Conservation (phyloP, 2,797 vertebrate species). For the Knipowitschia caucasica region DNA sequence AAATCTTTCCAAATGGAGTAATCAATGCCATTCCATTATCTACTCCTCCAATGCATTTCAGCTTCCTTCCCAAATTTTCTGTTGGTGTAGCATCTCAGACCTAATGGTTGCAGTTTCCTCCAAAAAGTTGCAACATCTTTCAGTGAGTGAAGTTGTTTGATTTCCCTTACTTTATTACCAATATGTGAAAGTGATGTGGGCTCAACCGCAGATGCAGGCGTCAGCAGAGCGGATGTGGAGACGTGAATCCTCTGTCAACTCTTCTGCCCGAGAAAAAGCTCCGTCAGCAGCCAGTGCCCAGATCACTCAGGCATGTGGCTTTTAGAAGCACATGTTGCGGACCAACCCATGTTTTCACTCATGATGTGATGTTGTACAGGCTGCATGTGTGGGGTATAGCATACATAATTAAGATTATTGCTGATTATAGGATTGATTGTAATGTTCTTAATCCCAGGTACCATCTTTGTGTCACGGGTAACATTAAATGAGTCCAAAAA, state of each 20-base stretch:
- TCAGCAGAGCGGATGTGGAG: slow-evolving; percentile 46
- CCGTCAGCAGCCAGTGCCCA: slow-evolving; percentile 49
- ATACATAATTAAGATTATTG: too few species aligned
- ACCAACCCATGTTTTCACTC: too few species aligned
- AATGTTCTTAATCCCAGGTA: too few species aligned
- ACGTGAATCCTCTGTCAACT: slow-evolving; percentile 40
- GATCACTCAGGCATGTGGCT: slow-evolving; percentile 27
- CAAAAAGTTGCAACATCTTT: background rate
- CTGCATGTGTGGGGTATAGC: too few species aligned
- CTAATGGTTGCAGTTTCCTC: slow-evolving; percentile 6
- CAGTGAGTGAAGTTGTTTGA: slow-evolving; percentile 1
- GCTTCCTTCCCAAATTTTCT: slow-evolving; percentile 5
- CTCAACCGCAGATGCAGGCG: slow-evolving; percentile 31
- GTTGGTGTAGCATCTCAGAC: slow-evolving; percentile 10
- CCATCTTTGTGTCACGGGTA: too few species aligned
- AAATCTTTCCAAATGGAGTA: too few species aligned
- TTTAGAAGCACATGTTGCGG: slow-evolving; percentile 11
- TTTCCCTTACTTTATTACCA: slow-evolving; percentile 11
- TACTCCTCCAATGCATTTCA: background rate
- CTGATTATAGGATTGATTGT: too few species aligned
- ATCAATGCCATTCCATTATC: too few species aligned
- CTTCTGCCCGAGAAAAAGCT: slow-evolving; percentile 27
- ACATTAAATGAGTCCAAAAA: too few species aligned
- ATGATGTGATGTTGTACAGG: too few species aligned
- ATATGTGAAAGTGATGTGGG: slow-evolving; percentile 35